These are phyloP conservation scores for Eudorcas thomsonii DNA, from an alignment of 2,113 vertebrate genomes.

Conservation along the genomic window DNA sequence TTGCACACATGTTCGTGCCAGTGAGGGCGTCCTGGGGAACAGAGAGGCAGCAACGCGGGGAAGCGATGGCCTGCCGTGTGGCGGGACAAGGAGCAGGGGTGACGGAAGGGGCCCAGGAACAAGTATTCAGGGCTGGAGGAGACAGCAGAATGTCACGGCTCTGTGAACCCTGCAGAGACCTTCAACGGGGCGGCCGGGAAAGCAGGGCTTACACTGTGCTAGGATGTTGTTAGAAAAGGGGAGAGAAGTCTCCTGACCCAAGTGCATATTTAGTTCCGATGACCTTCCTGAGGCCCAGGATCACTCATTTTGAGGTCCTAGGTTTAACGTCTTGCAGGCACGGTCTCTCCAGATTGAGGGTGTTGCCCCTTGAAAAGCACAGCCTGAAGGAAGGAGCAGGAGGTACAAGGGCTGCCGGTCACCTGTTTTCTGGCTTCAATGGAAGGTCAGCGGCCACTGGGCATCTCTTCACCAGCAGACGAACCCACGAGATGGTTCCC, in stretches of 20 bases:
- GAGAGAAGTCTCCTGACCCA: background rate
- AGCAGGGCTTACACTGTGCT: background rate
- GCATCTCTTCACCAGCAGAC: background rate
- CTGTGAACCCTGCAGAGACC: background rate
- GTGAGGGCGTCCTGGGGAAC: background rate
- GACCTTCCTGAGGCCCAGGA: background rate
- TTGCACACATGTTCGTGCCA: background rate
- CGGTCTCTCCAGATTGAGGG: background rate
- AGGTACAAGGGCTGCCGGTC: background rate
- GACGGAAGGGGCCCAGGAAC: background rate
- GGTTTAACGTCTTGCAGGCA: background rate
- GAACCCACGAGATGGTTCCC: background rate
- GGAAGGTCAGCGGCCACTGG: background rate
- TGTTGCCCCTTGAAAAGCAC: background rate
- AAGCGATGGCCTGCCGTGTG: background rate
- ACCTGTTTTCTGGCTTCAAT: background rate
- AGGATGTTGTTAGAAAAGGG: background rate
- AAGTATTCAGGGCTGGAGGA: background rate
- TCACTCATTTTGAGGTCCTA: background rate
- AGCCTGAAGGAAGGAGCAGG: slow-evolving; percentile 25
- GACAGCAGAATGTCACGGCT: background rate
- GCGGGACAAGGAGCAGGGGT: no score
- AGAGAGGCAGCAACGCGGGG: background rate
- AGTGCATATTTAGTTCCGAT: background rate
- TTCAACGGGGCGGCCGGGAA: background rate